Evolutionary conservation across 2,888 invertebrate species (phyloP).

Genomic region (Pseudoips prasinana): DNA sequence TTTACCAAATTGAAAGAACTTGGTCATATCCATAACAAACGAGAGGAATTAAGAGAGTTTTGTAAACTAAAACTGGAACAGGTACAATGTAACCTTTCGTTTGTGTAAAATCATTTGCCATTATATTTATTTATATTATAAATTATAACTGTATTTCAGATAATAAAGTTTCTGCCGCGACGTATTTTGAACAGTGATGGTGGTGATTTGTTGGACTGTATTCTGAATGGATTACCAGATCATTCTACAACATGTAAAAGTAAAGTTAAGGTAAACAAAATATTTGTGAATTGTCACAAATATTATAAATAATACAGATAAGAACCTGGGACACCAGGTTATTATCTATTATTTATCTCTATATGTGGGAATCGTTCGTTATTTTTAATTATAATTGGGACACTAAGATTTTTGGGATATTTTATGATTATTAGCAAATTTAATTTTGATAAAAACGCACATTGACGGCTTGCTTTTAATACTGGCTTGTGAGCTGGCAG

Average conservation of each 20-base stretch:
- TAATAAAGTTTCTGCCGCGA: constrained; percentile 50
- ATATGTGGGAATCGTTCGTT: too few relatives aligned
- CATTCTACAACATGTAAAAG: constrained; percentile 32
- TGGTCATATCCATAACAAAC: constrained; percentile 52
- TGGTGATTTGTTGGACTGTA: constrained; percentile 53
- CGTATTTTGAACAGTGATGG: constrained; percentile 63
- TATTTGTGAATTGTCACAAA: too few relatives aligned
- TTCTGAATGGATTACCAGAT: constrained; percentile 60
- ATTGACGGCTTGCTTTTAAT: too few relatives aligned
- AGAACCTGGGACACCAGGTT: too few relatives aligned
- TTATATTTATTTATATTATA: too few relatives aligned
- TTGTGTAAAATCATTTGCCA: background rate
- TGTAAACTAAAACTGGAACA: constrained; percentile 53
- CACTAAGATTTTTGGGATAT: too few relatives aligned
- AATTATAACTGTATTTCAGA: constrained; percentile 38
- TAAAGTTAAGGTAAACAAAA: constrained; percentile 54
- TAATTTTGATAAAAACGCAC: too few relatives aligned
- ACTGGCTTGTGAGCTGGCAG: too few relatives aligned
- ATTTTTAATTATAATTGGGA: too few relatives aligned
- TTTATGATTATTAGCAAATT: too few relatives aligned
- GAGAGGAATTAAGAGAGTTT: constrained; percentile 54
- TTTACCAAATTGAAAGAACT: constrained; percentile 55
- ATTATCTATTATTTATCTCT: too few relatives aligned
- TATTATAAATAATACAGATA: too few relatives aligned
- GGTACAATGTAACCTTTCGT: constrained; percentile 39